Conservation (phyloP, 2,797 vertebrate species). For the Hirundo rustica region DNA sequence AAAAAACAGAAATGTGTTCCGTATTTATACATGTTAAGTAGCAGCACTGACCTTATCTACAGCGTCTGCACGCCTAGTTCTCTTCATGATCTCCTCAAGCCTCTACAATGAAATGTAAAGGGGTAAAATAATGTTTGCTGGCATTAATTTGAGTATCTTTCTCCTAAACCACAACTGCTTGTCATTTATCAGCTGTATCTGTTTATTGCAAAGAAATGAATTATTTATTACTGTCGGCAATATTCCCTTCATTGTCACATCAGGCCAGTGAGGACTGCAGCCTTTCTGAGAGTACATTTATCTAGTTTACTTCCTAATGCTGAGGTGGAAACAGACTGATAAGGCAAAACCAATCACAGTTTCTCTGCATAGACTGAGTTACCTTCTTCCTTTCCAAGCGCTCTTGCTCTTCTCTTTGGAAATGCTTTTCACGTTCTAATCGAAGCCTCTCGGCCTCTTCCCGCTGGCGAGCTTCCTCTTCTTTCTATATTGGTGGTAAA, state of each 20-base stretch:
- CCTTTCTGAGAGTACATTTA: background rate
- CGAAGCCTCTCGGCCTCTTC: slow-evolving; percentile 85
- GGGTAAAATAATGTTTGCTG: background rate
- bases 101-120: slow-evolving; percentile 76
- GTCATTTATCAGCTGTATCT: background rate
- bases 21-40: background rate
- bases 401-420: slow-evolving; percentile 93
- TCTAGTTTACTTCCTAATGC: background rate
- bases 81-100: slow-evolving; percentile 98
- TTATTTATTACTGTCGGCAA: background rate
- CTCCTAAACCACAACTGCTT: background rate
- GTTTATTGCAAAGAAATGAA: background rate
- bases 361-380: background rate
- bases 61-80: slow-evolving; percentile 89
- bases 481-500: slow-evolving; percentile 78
- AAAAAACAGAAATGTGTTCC: background rate
- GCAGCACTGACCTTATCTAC: slow-evolving; percentile 81
- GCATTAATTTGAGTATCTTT: background rate
- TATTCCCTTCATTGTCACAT: background rate
- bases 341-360: background rate
- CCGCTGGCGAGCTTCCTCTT: slow-evolving; percentile 86
- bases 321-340: background rate
- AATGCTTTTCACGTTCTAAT: slow-evolving; percentile 91
- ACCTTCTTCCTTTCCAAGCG: slow-evolving; percentile 96
- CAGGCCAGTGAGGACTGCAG: background rate